phyloP scores from a whole-genome alignment of 2,888 invertebrate genomes.

The Caenorhabditis drosophilae region DNA sequence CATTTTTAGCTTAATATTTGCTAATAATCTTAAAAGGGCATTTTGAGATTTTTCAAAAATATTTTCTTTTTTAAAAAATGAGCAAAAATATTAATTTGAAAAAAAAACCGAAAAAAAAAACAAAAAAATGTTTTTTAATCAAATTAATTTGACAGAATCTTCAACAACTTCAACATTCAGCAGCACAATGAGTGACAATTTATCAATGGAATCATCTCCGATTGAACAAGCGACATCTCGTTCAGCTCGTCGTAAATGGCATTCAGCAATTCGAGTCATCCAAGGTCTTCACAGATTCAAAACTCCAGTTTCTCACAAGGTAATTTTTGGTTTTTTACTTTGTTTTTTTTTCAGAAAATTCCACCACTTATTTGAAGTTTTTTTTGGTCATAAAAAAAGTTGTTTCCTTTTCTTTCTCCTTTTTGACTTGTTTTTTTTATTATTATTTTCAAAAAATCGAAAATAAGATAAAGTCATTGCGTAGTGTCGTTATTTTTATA shows the following conservation, averaged over 20 bases:
- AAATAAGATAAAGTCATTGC: too few species aligned
- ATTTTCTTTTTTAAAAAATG: too few species aligned
- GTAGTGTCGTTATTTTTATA: too few species aligned
- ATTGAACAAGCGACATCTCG: constrained; percentile 36
- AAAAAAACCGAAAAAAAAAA: background rate
- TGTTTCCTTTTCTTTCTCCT: too few species aligned
- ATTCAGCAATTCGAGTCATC: constrained; percentile 62
- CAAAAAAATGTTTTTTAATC: background rate
- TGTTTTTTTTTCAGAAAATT: too few species aligned
- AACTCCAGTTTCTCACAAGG: constrained; percentile 43
- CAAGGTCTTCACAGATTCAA: constrained; percentile 64
- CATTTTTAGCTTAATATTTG: too few species aligned
- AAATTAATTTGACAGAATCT: constrained; percentile 24
- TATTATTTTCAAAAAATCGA: too few species aligned
- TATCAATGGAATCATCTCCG: constrained; percentile 46
- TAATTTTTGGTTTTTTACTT: too few species aligned
- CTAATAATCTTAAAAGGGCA: background rate
- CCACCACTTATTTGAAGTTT: too few species aligned
- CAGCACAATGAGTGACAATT: constrained; percentile 33
- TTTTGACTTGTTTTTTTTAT: too few species aligned
- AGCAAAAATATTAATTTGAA: background rate
- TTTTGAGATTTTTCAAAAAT: too few species aligned
- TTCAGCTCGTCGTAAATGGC: constrained; percentile 62
- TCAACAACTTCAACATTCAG: constrained; percentile 20
- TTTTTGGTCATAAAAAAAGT: too few species aligned